Evolutionary conservation across 2,888 invertebrate species (phyloP).

Genomic region (Pollenia labialis): DNA sequence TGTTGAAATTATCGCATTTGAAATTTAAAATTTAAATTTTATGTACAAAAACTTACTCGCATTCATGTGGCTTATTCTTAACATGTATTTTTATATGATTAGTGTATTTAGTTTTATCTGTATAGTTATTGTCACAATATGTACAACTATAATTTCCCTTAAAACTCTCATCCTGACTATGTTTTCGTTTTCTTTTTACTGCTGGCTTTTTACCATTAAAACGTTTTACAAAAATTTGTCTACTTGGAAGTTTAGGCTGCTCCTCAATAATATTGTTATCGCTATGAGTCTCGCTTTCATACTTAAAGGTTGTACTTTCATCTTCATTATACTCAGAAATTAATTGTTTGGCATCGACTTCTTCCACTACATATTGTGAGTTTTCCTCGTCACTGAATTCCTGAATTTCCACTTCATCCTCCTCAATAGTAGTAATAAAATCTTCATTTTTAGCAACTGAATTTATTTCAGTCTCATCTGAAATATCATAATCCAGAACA

Average conservation of each 20-base stretch:
- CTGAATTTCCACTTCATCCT: constrained; percentile 31
- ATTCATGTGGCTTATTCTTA: constrained; percentile 81
- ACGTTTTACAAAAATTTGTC: neutral
- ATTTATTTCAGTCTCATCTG: neutral
- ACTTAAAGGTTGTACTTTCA: constrained; percentile 27
- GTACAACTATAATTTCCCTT: constrained; percentile 79
- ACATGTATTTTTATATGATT: constrained; percentile 83
- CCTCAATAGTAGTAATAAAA: neutral
- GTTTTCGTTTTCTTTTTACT: constrained; percentile 55
- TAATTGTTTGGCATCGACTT: constrained; percentile 52
- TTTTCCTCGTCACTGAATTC: constrained; percentile 41
- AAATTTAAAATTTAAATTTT: neutral
- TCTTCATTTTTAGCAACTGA: constrained; percentile 6
- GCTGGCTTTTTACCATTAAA: neutral
- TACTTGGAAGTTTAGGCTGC: constrained; percentile 24
- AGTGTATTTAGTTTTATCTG: constrained; percentile 81
- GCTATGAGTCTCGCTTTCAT: constrained; percentile 3
- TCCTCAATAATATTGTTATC: constrained; percentile 59
- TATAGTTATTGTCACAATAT: constrained; percentile 82
- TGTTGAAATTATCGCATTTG: constrained; percentile 62
- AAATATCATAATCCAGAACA: constrained; percentile 4
- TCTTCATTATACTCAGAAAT: constrained; percentile 50
- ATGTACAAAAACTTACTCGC: constrained; percentile 79
- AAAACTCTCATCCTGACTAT: constrained; percentile 42
- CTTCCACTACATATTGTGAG: constrained; percentile 42